A percentile compares a stretch with the other conserved stretches of the same genome.
These are phyloP conservation scores for Dioctria rufipes DNA, from an alignment of 2,888 invertebrate species.

Conservation along the genomic window DNA sequence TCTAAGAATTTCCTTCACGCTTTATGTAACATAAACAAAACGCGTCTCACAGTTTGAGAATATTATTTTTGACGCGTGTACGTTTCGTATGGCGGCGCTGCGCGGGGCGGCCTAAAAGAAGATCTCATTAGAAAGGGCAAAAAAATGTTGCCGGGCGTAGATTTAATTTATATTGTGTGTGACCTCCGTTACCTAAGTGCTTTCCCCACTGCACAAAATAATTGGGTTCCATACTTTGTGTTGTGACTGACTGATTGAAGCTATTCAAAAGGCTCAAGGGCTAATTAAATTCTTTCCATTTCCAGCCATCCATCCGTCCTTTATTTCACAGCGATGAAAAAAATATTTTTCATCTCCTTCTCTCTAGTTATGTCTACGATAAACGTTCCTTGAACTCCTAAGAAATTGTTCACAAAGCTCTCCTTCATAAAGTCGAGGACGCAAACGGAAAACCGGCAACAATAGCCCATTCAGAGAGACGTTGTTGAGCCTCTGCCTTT, in stretches of 20 bases:
- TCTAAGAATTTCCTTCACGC: background rate
- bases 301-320: background rate
- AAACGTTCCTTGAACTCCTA: background rate
- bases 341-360: background rate
- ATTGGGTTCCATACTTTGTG: background rate
- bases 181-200: background rate
- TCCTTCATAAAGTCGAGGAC: slow-evolving; percentile 14
- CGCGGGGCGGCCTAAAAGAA: background rate
- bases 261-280: background rate
- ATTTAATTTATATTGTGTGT: background rate
- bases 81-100: background rate
- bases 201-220: background rate
- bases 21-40: background rate
- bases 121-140: background rate
- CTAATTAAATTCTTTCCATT: slow-evolving; percentile 9
- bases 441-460: background rate
- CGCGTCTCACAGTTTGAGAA: background rate
- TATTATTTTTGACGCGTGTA: slow-evolving; percentile 16
- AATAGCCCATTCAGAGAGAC: slow-evolving; percentile 32
- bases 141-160: background rate
- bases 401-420: slow-evolving; percentile 24
- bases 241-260: slow-evolving; percentile 8
- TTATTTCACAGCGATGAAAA: background rate
- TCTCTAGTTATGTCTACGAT: background rate
- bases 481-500: slow-evolving; percentile 38